These are phyloP conservation scores for Threskiornis aethiopicus DNA, from an alignment of 2,797 vertebrate genomes.

Conservation along the genomic window DNA sequence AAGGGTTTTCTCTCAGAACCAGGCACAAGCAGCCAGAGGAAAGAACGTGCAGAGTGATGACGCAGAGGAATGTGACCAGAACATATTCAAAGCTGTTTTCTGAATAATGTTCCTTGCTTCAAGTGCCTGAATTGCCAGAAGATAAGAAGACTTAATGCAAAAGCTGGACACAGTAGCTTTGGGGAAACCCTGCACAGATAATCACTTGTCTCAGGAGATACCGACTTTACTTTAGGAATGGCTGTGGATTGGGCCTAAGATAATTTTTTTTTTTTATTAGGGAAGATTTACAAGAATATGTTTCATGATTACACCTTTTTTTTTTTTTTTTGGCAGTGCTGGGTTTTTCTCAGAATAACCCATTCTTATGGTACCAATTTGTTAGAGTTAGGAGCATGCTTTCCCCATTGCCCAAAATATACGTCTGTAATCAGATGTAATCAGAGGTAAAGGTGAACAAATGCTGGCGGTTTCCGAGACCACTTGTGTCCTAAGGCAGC, in stretches of 20 bases:
- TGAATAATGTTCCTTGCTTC: neutral
- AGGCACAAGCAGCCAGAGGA: neutral
- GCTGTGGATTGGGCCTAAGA: neutral
- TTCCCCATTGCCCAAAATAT: neutral
- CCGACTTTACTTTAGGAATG: neutral
- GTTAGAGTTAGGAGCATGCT: neutral
- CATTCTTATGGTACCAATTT: neutral
- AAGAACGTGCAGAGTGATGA: neutral
- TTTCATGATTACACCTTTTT: neutral
- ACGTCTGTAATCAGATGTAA: neutral
- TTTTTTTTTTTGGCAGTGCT: neutral
- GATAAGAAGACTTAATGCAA: neutral
- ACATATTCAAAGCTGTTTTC: neutral
- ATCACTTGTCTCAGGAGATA: neutral
- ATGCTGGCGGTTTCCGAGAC: fast-evolving
- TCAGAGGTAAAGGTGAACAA: neutral
- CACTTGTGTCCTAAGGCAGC: neutral
- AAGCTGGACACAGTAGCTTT: neutral
- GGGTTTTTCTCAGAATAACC: neutral
- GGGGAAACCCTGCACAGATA: neutral
- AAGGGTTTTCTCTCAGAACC: neutral
- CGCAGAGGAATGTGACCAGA: neutral
- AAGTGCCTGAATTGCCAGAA: neutral
- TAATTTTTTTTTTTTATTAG: neutral
- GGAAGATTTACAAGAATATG: neutral